Percentiles rank a stretch among this genome's conserved stretches.
Evolutionary conservation across 2,797 vertebrate species (phyloP).

Genomic region (Pangasius krempfi): DNA sequence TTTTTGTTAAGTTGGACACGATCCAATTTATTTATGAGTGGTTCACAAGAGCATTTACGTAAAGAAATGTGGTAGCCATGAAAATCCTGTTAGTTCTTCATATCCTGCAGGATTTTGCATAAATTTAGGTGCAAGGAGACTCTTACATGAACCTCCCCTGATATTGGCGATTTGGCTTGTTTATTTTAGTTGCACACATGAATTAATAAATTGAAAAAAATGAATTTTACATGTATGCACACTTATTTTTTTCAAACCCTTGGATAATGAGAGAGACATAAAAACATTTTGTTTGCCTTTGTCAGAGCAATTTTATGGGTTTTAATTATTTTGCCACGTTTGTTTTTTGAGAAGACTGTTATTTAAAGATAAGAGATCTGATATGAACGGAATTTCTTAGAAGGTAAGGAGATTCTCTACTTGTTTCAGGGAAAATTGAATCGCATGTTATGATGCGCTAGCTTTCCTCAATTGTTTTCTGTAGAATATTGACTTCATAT

Average conservation of each 20-base stretch:
- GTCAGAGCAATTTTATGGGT: background rate
- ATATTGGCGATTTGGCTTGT: background rate
- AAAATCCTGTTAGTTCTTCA: background rate
- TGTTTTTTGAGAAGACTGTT: background rate
- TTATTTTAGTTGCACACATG: background rate
- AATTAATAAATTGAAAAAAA: background rate
- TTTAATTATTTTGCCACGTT: background rate
- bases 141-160: background rate
- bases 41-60: background rate
- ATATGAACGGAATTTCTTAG: background rate
- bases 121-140: background rate
- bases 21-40: background rate
- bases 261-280: background rate
- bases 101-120: background rate
- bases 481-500: background rate
- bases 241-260: background rate
- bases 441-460: background rate
- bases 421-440: background rate
- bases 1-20: background rate
- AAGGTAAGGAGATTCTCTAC: background rate
- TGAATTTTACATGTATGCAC: background rate
- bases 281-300: background rate
- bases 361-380: background rate
- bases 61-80: background rate
- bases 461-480: background rate